Percentiles rank a stretch among this genome's conserved stretches.
These are phyloP conservation scores for Bombus superbus DNA, from an alignment of 1,140 invertebrate species.

Conservation along the genomic window DNA sequence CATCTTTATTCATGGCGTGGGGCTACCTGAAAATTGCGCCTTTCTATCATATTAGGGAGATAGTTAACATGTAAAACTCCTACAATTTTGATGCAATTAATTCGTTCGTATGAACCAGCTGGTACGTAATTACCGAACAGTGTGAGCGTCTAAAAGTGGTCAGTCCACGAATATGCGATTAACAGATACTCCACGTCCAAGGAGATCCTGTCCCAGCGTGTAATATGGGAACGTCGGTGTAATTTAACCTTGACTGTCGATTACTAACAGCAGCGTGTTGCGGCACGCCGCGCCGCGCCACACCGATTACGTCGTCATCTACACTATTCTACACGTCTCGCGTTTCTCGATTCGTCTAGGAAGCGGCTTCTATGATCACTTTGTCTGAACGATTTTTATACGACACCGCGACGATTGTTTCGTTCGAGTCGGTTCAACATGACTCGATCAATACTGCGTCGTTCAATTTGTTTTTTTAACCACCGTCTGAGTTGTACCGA, in stretches of 20 bases:
- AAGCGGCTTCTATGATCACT: conserved; percentile 2
- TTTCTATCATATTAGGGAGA: too few relatives aligned
- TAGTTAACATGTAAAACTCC: too few relatives aligned
- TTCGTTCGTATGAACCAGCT: too few relatives aligned
- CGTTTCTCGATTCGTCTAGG: conserved; percentile 31
- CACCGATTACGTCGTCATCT: conserved; percentile 5
- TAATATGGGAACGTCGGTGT: conserved; percentile 47
- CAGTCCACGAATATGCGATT: conserved; percentile 54
- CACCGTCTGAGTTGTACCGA: neutral
- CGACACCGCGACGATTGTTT: neutral
- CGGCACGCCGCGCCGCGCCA: conserved; percentile 5
- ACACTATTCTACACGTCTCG: neutral
- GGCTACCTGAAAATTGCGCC: too few relatives aligned
- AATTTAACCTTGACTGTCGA: conserved; percentile 59
- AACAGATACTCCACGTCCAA: conserved; percentile 56
- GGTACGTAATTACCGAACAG: neutral
- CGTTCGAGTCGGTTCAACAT: too few relatives aligned
- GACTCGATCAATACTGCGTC: neutral
- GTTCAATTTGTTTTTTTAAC: neutral
- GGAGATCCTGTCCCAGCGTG: conserved; percentile 61
- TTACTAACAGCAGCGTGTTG: conserved; percentile 35
- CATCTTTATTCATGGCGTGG: too few relatives aligned
- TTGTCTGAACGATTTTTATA: neutral
- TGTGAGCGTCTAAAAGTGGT: conserved; percentile 44
- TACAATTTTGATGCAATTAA: too few relatives aligned